Base-by-base conservation (phyloP, 2,113 vertebrate genomes). In the Dicaeum eximium region DNA sequence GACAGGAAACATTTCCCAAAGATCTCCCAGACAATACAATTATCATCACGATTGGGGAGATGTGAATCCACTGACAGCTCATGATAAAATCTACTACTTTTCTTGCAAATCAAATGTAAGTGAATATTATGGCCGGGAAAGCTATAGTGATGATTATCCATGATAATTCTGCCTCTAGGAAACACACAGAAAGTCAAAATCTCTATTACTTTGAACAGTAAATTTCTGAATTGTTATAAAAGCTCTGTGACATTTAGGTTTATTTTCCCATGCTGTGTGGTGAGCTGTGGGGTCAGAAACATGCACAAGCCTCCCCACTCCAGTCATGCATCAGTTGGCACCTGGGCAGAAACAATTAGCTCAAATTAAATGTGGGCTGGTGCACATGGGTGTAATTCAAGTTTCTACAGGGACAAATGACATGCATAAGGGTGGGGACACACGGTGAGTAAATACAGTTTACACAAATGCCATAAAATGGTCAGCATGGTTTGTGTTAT, bases 131-230 rank as follows among this genome's bases (percentile, higher is more conserved):
- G 16, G 42, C 11, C 72, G 37, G 38, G 45, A 82, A 85, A 95
- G 72, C 62, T 35, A 8, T 1, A 72, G 38, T 3, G 5, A 70
- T 1, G 0, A 17, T 30, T 53, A 47, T 4, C 37, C 0, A 1
- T 80, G 31, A 50, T 44, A 88, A 54, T 28, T 37, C 66, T 65
- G 30, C 64, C 53, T 58, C 24, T 22, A 21, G 61, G 54, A 61
- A 79, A 27, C 37, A 80, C n/a, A 24, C 15, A n/a, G 38, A 38
- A 45, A 28, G 28, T 66, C 40, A 51, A 77, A 60, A 48, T 7
- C 15, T 17, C 1, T 10, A 56, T 27, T 11, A 42, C 44, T 61
- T 24, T 28, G 11, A 51, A 16, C 0, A 11, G 45, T 2, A 56
- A 38, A 62, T 31, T 38, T 57, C 66, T 47, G 38, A 66, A 44